These are phyloP conservation scores for Oenanthe melanoleuca DNA, from an alignment of 2,113 vertebrate species.

Conservation along the genomic window DNA sequence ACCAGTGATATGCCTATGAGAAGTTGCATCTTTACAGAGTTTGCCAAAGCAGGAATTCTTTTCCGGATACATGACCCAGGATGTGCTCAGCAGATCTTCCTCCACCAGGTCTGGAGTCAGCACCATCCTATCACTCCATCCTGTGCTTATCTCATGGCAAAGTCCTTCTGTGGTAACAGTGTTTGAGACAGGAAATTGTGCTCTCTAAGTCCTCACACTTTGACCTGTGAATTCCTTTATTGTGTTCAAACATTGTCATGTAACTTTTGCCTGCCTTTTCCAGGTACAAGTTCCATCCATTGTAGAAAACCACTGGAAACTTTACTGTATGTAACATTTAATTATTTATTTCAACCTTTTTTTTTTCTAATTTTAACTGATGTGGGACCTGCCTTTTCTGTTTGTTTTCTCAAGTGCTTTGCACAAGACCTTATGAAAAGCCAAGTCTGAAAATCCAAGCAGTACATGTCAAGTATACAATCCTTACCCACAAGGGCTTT, in stretches of 20 bases:
- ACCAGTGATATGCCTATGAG: background rate
- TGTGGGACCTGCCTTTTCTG: background rate
- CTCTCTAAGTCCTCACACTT: no score
- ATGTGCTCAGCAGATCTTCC: background rate
- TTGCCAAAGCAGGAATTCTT: rapidly evolving
- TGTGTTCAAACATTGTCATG: background rate
- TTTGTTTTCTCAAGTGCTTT: background rate
- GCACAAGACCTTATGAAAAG: background rate
- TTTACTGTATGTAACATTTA: background rate
- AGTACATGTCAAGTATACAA: background rate
- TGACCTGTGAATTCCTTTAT: background rate
- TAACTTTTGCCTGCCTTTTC: background rate
- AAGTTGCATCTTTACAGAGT: background rate
- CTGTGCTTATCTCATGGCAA: background rate
- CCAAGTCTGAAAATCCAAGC: background rate
- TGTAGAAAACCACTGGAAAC: background rate
- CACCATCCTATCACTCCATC: background rate
- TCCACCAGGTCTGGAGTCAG: background rate
- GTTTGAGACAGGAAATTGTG: background rate
- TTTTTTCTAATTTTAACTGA: background rate
- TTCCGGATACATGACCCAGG: background rate
- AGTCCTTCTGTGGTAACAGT: background rate
- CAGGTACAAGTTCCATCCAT: background rate
- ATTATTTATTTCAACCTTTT: background rate
- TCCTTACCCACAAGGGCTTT: background rate